phyloP scores from a whole-genome alignment of 92 coral and sea anemone species.

The Porites cylindrica region DNA sequence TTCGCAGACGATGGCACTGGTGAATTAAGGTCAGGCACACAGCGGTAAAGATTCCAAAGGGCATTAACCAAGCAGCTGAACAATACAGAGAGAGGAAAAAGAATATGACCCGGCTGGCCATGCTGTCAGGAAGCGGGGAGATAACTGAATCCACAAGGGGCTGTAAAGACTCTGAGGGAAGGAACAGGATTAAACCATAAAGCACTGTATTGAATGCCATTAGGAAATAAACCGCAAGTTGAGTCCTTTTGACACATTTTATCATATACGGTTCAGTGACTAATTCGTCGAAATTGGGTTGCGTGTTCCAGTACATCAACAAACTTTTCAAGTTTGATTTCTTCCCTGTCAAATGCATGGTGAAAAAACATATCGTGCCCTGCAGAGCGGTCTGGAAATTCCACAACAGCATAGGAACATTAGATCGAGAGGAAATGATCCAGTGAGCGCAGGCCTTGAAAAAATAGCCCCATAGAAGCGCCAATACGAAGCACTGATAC shows the following conservation, averaged over 20 bases:
- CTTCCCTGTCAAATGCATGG: constrained; percentile 23
- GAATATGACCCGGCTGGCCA: not conserved
- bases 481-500: constrained; percentile 38
- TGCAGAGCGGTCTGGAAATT: constrained; percentile 39
- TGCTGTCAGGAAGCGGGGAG: constrained; percentile 33
- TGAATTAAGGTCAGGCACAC: constrained; percentile 44
- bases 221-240: not conserved
- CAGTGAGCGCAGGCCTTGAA: constrained; percentile 14
- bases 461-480: constrained; percentile 42
- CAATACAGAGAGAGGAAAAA: constrained; percentile 12
- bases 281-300: constrained; percentile 52
- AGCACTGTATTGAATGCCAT: constrained; percentile 43
- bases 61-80: constrained; percentile 57
- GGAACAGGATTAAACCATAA: constrained; percentile 30
- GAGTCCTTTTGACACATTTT: constrained; percentile 14
- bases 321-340: constrained; percentile 46
- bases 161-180: constrained; percentile 28
- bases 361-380: constrained; percentile 48
- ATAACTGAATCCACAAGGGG: constrained; percentile 9
- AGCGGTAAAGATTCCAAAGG: constrained; percentile 48
- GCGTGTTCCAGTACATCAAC: constrained; percentile 51
- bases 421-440: not conserved
- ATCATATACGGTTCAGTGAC: constrained; percentile 37
- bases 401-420: constrained; percentile 32
- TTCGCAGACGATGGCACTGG: constrained; percentile 40